Base-by-base conservation (phyloP, 2,113 vertebrate genomes). In the Heterotilapia buettikoferi region DNA sequence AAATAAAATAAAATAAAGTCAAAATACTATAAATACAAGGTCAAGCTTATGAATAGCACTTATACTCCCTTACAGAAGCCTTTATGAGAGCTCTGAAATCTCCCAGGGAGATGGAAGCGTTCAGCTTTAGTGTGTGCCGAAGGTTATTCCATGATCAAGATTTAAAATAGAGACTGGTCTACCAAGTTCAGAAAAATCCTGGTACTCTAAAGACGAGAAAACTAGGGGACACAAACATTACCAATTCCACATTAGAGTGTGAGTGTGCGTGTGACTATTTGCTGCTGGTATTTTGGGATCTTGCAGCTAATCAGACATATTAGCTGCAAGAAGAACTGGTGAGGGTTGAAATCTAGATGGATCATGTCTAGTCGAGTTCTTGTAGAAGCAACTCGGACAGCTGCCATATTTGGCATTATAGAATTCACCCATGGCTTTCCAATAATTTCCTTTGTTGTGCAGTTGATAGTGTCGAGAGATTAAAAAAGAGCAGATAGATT, bases 221-320 rank as follows among this genome's bases (percentile, higher is more conserved):
- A 40, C n/a, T 40, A 40, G n/a, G 36, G 36, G 36, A 68, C 63
- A 68, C 12, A 9, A 14, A 40, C 19, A 40, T 40, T 1, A 7
- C 0, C n/a, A 68, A 14, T 68, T 40, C n/a, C n/a, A 68, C 63
- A 40, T 40, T 40, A 40, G 63, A 21, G 36, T 1, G 11, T 0
- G 63, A 68, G 36, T 40, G 36, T 68, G 63, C 6, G 11, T 16
- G 45, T 16, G 43, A 16, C 43, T 45, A 14, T 45, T 45, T 45
- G 13, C 43, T 47, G 43, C 43, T 47, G 45, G 45, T 2, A 68
- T 68, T 68, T 68, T 68, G 33, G 33, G 61, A 38, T 66, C 33
- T 38, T 66, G 19, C 61, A 38, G 61, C 63, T 68, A 40, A 68
- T 68, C 63, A 0, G 11, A 2, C 19, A 21, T 40, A 68, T 1